phyloP scores from a whole-genome alignment of 2,113 vertebrate species.

The Varanus salvator region DNA sequence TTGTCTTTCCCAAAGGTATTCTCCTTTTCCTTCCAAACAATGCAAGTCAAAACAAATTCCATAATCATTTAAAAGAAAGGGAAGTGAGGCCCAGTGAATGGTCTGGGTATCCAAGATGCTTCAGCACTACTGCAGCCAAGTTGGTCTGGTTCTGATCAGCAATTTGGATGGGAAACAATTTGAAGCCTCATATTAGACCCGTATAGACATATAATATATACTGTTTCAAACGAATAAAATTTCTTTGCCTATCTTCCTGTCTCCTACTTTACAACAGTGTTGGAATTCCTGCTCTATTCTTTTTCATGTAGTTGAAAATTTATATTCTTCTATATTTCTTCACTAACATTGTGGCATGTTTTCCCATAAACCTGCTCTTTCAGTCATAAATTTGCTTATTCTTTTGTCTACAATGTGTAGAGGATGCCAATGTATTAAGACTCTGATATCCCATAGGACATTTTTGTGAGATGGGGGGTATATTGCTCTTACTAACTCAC shows the following conservation, averaged over 20 bases:
- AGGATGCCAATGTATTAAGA: slow-evolving; percentile 18
- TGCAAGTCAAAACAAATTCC: not conserved
- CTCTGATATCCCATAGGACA: slow-evolving; percentile 17
- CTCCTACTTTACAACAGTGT: not conserved
- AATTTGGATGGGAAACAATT: not conserved
- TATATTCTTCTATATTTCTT: not conserved
- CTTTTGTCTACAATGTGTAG: not conserved
- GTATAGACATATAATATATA: not conserved
- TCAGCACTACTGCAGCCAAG: slow-evolving; percentile 1
- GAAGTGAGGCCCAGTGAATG: not conserved
- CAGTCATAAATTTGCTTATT: not conserved
- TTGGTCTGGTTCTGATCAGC: not conserved
- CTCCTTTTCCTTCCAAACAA: not conserved
- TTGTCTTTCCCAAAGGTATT: not conserved
- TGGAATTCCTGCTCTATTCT: not conserved
- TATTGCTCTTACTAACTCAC: not conserved
- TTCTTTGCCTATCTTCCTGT: not conserved
- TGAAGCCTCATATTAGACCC: not conserved
- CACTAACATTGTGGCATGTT: not conserved
- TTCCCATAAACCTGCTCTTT: not conserved
- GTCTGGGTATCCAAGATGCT: not conserved
- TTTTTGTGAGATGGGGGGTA: not conserved
- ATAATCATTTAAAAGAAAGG: not conserved
- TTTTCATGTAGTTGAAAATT: not conserved
- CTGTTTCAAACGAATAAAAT: not conserved